A percentile compares a stretch with the other conserved stretches of the same genome.
phyloP scores from a whole-genome alignment of 2,797 vertebrate genomes.

The Chanos chanos region DNA sequence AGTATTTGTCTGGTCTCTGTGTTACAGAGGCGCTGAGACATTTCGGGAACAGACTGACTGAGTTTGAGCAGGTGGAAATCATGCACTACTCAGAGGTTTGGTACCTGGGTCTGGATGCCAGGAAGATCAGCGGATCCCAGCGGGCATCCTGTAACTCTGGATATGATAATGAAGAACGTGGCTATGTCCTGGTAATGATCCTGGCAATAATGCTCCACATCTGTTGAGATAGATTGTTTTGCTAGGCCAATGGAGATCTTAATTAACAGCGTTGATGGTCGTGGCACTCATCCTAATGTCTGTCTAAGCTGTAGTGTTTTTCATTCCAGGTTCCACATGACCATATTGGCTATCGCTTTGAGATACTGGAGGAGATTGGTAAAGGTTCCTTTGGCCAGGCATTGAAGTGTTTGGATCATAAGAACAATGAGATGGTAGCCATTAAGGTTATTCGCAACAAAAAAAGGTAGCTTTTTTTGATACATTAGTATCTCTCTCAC shows the following conservation, averaged over 20 bases:
- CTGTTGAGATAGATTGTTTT: background rate
- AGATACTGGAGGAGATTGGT: constrained; percentile 87
- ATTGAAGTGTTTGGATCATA: constrained; percentile 89
- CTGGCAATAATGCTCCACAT: background rate
- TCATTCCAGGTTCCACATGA: constrained; percentile 80
- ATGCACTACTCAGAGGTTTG: constrained; percentile 69
- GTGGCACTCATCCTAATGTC: background rate
- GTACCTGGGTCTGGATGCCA: constrained; percentile 71
- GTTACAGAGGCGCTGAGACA: constrained; percentile 71
- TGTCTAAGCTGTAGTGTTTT: background rate
- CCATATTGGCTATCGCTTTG: constrained; percentile 86
- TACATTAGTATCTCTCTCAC: too few relatives aligned
- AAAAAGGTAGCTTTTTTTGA: constrained; percentile 92
- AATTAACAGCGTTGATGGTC: too few relatives aligned
- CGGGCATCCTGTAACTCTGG: constrained; percentile 59
- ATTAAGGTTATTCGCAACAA: constrained; percentile 89
- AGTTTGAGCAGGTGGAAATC: constrained; percentile 71
- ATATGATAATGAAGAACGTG: constrained; percentile 68
- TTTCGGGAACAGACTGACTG: constrained; percentile 66
- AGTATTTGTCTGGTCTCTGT: too few relatives aligned
- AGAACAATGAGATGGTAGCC: constrained; percentile 85
- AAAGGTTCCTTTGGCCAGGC: constrained; percentile 92
- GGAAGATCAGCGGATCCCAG: constrained; percentile 59
- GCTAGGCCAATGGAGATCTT: background rate
- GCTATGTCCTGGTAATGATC: constrained; percentile 35